Base-by-base conservation (phyloP, 2,888 invertebrate genomes). In the Zygothrica quintamaculata region DNA sequence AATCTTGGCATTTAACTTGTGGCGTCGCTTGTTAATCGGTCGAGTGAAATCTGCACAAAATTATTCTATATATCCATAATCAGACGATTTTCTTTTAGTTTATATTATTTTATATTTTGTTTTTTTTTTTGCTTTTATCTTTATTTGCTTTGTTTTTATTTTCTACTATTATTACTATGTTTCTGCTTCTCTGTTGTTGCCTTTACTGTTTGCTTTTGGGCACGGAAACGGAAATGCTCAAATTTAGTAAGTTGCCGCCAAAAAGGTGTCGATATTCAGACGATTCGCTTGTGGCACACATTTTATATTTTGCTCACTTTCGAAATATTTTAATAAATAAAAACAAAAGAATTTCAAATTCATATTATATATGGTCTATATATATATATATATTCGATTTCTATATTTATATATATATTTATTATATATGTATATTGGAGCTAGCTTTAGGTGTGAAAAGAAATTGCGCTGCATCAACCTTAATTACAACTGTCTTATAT, bases 191-290 rank as follows among this genome's bases (percentile, higher is more conserved):
- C 29, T 47, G 12, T 16, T 43, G 34, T 62, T 59, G 50, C 52
- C 31, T 46, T 22, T 39, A 31, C 37, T n/a, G 8, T 22, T 65
- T 33, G 51, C 58, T 65, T 51, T 65, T 51, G 70, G 56, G 29
- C 65, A 69, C 70, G 74, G 77, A 84, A 80, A 84, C 85, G 85
- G 80, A 80, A 84, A 82, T 70, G 75, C 33, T 78, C 60, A 70
- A 75, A 74, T 60, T 67, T 61, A 42, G 76, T 43, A 60, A 55
- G 40, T 46, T 53, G 65, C 46, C 46, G 65, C 58, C 58, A 71
- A 56, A n/a, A 71, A 79, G 77, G 77, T 85, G 77, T 70, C 74
- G 65, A 77, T 68, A 62, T 44, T 36, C 43, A 26, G 31, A 51
- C 39, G 40, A 16, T 44, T 50, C 40, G 39, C 13, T 36, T 46